A percentile compares a stretch with the other conserved stretches of the same genome.
Evolutionary conservation across 2,113 vertebrate species (phyloP).

Genomic region (Boleophthalmus pectinirostris): DNA sequence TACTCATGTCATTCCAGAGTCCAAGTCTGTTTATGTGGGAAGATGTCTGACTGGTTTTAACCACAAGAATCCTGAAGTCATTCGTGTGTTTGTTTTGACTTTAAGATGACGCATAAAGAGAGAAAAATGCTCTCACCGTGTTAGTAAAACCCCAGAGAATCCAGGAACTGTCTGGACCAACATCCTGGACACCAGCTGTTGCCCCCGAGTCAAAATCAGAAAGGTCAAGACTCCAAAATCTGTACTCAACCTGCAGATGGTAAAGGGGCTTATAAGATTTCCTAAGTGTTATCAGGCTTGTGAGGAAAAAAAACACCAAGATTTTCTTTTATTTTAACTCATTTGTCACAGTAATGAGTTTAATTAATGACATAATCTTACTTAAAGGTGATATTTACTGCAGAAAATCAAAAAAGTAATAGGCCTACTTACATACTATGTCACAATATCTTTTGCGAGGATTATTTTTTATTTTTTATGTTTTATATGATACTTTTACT

Average conservation of each 20-base stretch:
- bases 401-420: too few species aligned
- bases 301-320: not conserved
- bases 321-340: not conserved
- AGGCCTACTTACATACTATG: too few species aligned
- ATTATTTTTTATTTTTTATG: too few species aligned
- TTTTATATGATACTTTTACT: too few species aligned
- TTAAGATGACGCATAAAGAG: constrained; percentile 5
- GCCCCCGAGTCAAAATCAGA: constrained; percentile 44
- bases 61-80: constrained; percentile 18
- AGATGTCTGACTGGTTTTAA: constrained; percentile 39
- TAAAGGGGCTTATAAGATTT: not conserved
- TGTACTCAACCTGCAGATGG: not conserved
- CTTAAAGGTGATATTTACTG: too few species aligned
- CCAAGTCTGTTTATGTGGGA: constrained; percentile 9
- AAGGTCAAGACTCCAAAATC: not conserved
- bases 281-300: not conserved
- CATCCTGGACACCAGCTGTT: constrained; percentile 70
- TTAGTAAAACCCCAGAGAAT: constrained; percentile 44
- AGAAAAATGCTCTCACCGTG: constrained; percentile 19
- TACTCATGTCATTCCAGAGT: constrained; percentile 42
- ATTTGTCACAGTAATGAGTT: too few species aligned
- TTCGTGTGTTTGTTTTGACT: not conserved
- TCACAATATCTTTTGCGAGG: too few species aligned
- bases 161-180: constrained; percentile 61
- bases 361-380: too few species aligned